Base-by-base conservation (phyloP, 2,113 vertebrate species). In the Bolborhynchus lineola region DNA sequence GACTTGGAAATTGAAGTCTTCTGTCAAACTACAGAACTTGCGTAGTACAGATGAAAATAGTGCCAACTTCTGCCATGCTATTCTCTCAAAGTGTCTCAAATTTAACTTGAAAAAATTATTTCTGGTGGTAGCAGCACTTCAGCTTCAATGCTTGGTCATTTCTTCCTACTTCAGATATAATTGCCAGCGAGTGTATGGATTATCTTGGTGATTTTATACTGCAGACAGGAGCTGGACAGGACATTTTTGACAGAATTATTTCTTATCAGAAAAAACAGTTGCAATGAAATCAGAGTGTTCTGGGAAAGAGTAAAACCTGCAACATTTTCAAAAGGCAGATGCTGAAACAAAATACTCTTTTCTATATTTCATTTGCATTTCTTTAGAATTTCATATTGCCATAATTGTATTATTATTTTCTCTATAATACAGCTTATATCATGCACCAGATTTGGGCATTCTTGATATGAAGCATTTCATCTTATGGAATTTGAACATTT, bases 1-100 rank as follows among this genome's bases (percentile, higher is more conserved):
- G 92, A 47, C 90, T 80, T 88, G 83, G 85, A 96, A 95, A 97
- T 92, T 93, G 88, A 97, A 96, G 90, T 83, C 68, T 93, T 95
- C 90, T 95, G 94, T 94, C 92, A 96, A 96, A 68, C 85, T 94
- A 60, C 79, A 68, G 85, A 95, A 78, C 82, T 83, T 64, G 10
- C 71, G 37, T 64, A 52, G 64, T 90, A 90, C n/a, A 53, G 92
- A 95, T 93, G 79, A 94, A 91, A 96, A 95, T 21, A 46, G 41
- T 70, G 68, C 92, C 90, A 83, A 83, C 59, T 88, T 96, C 90
- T 91, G 70, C 87, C 85, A 80, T 60, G 75, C 71, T 94, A 39
- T 88, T 60, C 79, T 71, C 87, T 83, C 81, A 89, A 91, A 24
- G 6, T 84, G 77, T 60, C 89, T 95, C 69, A 81, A 44, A 84